Conservation (phyloP, 2,888 invertebrate genomes). For the Portevinia maculata region DNA sequence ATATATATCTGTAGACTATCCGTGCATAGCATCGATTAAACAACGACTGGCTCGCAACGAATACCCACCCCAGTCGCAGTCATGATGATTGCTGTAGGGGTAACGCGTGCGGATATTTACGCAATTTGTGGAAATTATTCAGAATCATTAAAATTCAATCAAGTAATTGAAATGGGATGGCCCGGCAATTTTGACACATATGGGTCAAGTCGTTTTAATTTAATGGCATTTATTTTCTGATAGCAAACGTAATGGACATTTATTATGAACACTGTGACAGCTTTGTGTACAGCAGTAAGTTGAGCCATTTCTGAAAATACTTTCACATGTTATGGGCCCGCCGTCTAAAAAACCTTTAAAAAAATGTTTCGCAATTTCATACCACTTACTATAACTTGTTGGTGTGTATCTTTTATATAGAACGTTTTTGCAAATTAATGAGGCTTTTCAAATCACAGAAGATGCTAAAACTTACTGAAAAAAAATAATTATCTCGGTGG, state of each 20-base stretch:
- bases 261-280: too few relatives aligned
- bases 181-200: conserved; percentile 17
- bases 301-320: not conserved
- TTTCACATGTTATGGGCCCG: not conserved
- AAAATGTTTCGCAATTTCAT: too few relatives aligned
- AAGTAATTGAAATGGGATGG: conserved; percentile 32
- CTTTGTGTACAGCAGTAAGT: not conserved
- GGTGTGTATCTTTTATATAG: too few relatives aligned
- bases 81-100: not conserved
- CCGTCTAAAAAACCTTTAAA: too few relatives aligned
- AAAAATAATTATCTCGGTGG: not conserved
- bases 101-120: conserved; percentile 23
- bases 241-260: not conserved
- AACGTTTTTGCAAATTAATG: too few relatives aligned
- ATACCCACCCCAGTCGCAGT: not conserved
- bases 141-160: conserved; percentile 50
- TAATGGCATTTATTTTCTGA: too few relatives aligned
- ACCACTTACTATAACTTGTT: too few relatives aligned
- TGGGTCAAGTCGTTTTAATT: conserved; percentile 7
- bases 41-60: not conserved
- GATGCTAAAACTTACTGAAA: not conserved
- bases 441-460: too few relatives aligned
- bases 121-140: conserved; percentile 20
- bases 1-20: conserved; percentile 6
- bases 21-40: conserved; percentile 19